Evolutionary conservation across 2,888 invertebrate genomes (phyloP), one percentile per base, ranked within the genome.

Genomic region (Caenorhabditis macrosperma): DNA sequence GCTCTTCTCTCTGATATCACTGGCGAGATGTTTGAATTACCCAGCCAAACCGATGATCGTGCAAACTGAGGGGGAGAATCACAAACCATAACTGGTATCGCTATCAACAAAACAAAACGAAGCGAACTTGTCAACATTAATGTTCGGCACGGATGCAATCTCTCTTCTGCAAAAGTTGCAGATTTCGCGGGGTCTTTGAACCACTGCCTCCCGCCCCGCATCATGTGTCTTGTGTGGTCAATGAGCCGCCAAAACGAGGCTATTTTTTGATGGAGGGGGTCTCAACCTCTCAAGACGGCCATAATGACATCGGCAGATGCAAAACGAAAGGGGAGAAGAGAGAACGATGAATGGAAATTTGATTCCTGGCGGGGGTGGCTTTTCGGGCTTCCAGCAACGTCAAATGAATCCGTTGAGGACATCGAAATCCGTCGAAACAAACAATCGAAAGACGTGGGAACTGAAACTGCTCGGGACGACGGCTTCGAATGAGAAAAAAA

Each of bases 181-280:
- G 61, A 38, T 41, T 50, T 61, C 38, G 35, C 22, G 5, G 57
- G 72, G 57, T 72, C 72, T 63, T 64, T 72, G 72, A 72, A 72
- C 72, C 63, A 61, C 61, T 61, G 61, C 20, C 44, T 50, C 28
- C 28, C 44, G n/a, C 41, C 26, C 33, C 15, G 44, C 33, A 63
- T 72, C 64, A 57, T 64, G 72, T 72, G 64, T 61, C 57, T 63
- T 63, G 41, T 52, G 22, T 72, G 63, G 57, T 55, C 63, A 72
- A 72, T 48, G 72, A 72, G 72, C 72, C 64, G 17, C 54, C 60
- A 44, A 60, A 69, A 60, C 63, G 63, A 55, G 71, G 55, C 71
- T 61, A 71, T 71, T 71, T 54, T 71, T 63, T 63, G 71, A 35
- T 28, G 52, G 28, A 10, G 30, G n/a, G n/a, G 2, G 30, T 44